Evolutionary conservation across 2,888 invertebrate genomes (phyloP).

Genomic region (Palloptera scutellata): DNA sequence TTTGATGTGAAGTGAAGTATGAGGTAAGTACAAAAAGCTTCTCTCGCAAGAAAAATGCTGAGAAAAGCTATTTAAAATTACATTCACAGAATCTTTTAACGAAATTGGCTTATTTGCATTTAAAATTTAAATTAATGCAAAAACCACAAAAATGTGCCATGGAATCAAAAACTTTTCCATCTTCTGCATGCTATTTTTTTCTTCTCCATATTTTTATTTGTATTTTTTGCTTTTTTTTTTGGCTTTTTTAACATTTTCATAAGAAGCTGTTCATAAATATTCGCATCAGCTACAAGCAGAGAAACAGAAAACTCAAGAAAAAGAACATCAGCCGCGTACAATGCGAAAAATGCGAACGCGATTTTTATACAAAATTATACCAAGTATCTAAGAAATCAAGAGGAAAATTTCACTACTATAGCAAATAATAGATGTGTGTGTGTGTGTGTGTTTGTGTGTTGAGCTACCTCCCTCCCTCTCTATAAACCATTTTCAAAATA

Average conservation of each 20-base stretch:
- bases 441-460: slow-evolving; percentile 19
- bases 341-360: slow-evolving; percentile 46
- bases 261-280: slow-evolving; percentile 56
- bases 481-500: background rate
- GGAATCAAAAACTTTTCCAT: slow-evolving; percentile 47
- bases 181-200: slow-evolving; percentile 4
- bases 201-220: slow-evolving; percentile 13
- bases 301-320: slow-evolving; percentile 13
- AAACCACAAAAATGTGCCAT: slow-evolving; percentile 52
- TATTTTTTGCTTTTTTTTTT: slow-evolving; percentile 15
- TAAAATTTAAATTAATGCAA: slow-evolving; percentile 61
- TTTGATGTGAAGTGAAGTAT: slow-evolving; percentile 33
- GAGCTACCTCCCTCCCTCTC: slow-evolving; percentile 23
- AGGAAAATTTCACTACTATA: slow-evolving; percentile 2
- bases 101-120: slow-evolving; percentile 61
- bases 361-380: slow-evolving; percentile 56
- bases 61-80: slow-evolving; percentile 37
- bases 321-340: slow-evolving; percentile 12
- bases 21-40: slow-evolving; percentile 3
- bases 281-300: slow-evolving; percentile 49
- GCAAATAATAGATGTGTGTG: slow-evolving; percentile 39
- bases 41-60: background rate
- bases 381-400: slow-evolving; percentile 55
- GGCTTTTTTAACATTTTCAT: slow-evolving; percentile 23
- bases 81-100: slow-evolving; percentile 42